Percentiles rank a stretch among this genome's conserved stretches.
These are phyloP conservation scores for Drosophila sulfurigaster DNA, from an alignment of 1,140 invertebrate genomes.

Conservation along the genomic window DNA sequence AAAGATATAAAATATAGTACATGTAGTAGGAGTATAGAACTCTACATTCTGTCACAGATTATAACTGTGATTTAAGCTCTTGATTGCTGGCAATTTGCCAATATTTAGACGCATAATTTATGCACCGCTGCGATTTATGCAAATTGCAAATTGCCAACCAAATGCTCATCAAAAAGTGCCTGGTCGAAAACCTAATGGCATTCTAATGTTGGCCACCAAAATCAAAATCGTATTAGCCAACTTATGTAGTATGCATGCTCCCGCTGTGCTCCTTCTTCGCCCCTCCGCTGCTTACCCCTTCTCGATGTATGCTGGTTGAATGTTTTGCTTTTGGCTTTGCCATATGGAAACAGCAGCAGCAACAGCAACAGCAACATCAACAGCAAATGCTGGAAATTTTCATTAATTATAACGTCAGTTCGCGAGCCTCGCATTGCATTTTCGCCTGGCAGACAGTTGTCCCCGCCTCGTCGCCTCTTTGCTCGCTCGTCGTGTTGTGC, in stretches of 20 bases:
- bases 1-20: neutral
- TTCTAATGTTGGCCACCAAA: conserved; percentile 78
- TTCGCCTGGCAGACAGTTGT: conserved; percentile 49
- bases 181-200: conserved; percentile 63
- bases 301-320: conserved; percentile 1
- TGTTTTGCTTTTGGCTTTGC: conserved; percentile 52
- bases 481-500: conserved; percentile 38
- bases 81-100: conserved; percentile 52
- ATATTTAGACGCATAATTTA: conserved; percentile 70
- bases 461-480: neutral
- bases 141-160: conserved; percentile 56
- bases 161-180: conserved; percentile 40
- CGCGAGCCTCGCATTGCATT: conserved; percentile 50
- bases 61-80: conserved; percentile 40
- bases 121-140: conserved; percentile 71
- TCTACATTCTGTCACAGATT: conserved; percentile 25
- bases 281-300: neutral
- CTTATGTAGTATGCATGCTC: conserved; percentile 22
- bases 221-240: conserved; percentile 78
- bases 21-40: neutral
- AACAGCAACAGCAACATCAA: conserved; percentile 36
- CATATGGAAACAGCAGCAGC: conserved; percentile 33
- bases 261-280: neutral
- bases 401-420: conserved; percentile 80
- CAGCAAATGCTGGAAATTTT: conserved; percentile 71